Base-by-base conservation (phyloP, 2,888 invertebrate species). In the Cosmia trapezina region DNA sequence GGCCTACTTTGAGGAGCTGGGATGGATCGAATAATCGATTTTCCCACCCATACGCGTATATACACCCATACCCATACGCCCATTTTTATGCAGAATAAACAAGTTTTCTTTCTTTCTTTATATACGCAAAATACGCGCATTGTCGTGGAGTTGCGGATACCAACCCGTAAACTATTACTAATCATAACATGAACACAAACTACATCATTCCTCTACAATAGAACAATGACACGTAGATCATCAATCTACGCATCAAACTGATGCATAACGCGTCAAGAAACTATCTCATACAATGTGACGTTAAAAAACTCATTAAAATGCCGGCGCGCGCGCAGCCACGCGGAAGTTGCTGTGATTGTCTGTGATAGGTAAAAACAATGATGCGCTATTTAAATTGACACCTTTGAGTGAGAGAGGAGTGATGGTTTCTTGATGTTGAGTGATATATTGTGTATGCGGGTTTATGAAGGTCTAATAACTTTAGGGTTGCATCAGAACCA, bases 241-340 rank as follows among this genome's bases (percentile, higher is more conserved):
- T 76, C 65, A 74, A 75, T 67, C 72, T 59, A 17, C 45, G 22
- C 70, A 57, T 60, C 60, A 77, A 74, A 62, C 19, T 22, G 53
- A 59, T 61, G 68, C 76, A 77, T 62, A 83, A 66, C 57, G 33
- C 69, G 70, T 72, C 73, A 71, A 73, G 67, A 84, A 74, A 78
- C 80, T 49, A 73, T 80, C 73, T 45, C 37, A 80, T 73, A 83
- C 77, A 82, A 84, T 77, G 47, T 75, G 57, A 28, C 37, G 66
- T 68, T 73, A 81, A 85, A 84, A 84, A 81, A 63, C 81, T 85
- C 82, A 85, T 84, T 85, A 84, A 80, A 77, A 80, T 76, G n/a
- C 70, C 70, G 37, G 78, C 77, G 83, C 77, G 41, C 65, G 74
- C 75, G 65, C 75, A 64, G 60, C 64, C 51, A 85, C 74, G 85